These are phyloP conservation scores for Hypsopygia costalis DNA, from an alignment of 2,888 invertebrate genomes.

Conservation along the genomic window DNA sequence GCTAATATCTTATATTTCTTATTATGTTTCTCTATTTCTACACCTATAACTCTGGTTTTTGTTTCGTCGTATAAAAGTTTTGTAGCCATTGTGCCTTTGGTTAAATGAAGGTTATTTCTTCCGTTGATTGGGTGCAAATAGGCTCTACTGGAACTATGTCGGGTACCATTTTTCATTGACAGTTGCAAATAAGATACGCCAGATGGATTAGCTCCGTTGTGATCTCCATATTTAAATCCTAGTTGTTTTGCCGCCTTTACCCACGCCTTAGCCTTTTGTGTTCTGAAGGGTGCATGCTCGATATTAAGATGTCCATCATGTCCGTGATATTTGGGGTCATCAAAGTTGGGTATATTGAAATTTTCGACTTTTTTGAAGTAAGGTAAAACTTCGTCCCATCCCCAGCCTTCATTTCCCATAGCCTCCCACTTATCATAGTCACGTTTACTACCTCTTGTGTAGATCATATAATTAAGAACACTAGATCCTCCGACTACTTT, in stretches of 20 bases:
- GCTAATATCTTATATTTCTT: conserved; percentile 78
- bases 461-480: conserved; percentile 90
- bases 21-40: conserved; percentile 78
- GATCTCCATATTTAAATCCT: conserved; percentile 81
- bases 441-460: conserved; percentile 84
- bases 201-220: conserved; percentile 82
- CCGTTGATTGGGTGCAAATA: conserved; percentile 81
- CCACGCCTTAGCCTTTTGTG: conserved; percentile 76
- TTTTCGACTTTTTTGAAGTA: conserved; percentile 91
- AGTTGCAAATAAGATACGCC: conserved; percentile 83
- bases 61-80: conserved; percentile 79
- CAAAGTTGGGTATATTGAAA: conserved; percentile 78
- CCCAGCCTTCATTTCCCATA: conserved; percentile 87
- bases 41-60: conserved; percentile 79
- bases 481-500: conserved; percentile 92
- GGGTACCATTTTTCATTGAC: conserved; percentile 83
- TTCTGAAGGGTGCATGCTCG: conserved; percentile 74
- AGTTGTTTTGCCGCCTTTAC: conserved; percentile 82
- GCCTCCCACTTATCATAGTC: conserved; percentile 90
- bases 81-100: conserved; percentile 81
- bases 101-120: conserved; percentile 82
- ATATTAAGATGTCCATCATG: conserved; percentile 80
- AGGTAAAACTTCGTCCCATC: conserved; percentile 85
- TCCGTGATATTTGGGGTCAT: conserved; percentile 76
- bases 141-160: conserved; percentile 84